Evolutionary conservation across 2,797 vertebrate genomes (phyloP).

Genomic region (Antrozous pallidus): DNA sequence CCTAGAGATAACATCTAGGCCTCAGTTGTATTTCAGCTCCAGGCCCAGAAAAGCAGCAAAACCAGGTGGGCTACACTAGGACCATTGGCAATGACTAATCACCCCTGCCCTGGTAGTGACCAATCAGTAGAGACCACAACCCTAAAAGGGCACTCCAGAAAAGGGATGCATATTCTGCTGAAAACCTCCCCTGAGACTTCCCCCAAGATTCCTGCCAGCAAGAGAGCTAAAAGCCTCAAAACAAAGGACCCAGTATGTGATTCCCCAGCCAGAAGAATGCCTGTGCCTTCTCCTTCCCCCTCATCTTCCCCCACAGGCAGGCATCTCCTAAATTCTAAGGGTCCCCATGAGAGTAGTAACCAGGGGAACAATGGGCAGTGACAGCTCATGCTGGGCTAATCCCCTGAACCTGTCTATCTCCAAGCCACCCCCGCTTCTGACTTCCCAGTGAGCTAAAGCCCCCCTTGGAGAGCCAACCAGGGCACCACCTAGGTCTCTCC

Average conservation of each 20-base stretch:
- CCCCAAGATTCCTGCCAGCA: background rate
- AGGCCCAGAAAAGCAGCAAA: background rate
- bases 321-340: background rate
- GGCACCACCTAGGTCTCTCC: background rate
- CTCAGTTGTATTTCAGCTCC: background rate
- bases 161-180: background rate
- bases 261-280: background rate
- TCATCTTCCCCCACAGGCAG: background rate
- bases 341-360: background rate
- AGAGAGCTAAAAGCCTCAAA: background rate
- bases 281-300: background rate
- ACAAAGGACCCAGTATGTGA: background rate
- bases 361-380: background rate
- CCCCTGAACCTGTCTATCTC: background rate
- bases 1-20: background rate
- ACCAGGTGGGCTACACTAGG: background rate
- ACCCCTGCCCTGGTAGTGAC: background rate
- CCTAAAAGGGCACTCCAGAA: background rate
- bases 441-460: background rate
- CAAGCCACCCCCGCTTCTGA: background rate
- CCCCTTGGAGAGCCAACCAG: background rate
- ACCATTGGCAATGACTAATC: background rate
- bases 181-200: background rate
- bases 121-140: background rate
- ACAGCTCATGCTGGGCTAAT: background rate